These are phyloP conservation scores for Neostethus bicornis DNA, from an alignment of 2,797 vertebrate genomes.

Conservation along the genomic window DNA sequence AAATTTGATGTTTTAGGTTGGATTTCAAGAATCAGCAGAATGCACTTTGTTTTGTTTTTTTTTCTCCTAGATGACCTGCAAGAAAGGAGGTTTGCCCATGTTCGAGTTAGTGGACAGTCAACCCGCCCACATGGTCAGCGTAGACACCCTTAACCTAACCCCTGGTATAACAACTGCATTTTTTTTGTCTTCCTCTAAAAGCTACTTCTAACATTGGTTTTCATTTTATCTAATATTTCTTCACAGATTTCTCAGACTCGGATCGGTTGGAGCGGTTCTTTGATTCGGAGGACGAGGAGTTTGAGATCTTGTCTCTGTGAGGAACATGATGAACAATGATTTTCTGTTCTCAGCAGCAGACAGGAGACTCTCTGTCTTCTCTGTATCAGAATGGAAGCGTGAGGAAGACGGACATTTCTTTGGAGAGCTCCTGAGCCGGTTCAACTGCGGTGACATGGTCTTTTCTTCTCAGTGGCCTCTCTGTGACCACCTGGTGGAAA, in stretches of 20 bases:
- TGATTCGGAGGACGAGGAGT: slow-evolving; percentile 98
- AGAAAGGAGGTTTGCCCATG: slow-evolving; percentile 91
- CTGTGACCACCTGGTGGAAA: slow-evolving; percentile 65
- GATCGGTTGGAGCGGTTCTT: slow-evolving; percentile 96
- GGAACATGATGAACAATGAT: slow-evolving; percentile 48
- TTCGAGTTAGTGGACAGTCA: slow-evolving; percentile 96
- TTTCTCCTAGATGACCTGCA: slow-evolving; percentile 85
- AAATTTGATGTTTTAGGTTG: no score
- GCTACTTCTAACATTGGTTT: not conserved
- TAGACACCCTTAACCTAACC: slow-evolving; percentile 92
- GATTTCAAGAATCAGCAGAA: no score
- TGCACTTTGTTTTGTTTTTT: slow-evolving; percentile 16
- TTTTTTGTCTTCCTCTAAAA: not conserved
- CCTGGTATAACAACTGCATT: slow-evolving; percentile 80
- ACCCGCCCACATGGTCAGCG: slow-evolving; percentile 90
- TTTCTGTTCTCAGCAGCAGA: slow-evolving; percentile 45
- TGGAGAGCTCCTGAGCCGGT: slow-evolving; percentile 61
- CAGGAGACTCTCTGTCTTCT: slow-evolving; percentile 49
- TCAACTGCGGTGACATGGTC: slow-evolving; percentile 63
- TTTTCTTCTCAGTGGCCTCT: slow-evolving; percentile 64
- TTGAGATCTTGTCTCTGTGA: slow-evolving; percentile 98
- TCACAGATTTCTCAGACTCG: slow-evolving; percentile 91
- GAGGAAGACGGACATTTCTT: slow-evolving; percentile 57
- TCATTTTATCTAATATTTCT: not conserved
- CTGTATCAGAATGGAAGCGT: slow-evolving; percentile 60